Evolutionary conservation across 2,888 invertebrate species (phyloP).

Genomic region (Yponomeuta plumbellus): DNA sequence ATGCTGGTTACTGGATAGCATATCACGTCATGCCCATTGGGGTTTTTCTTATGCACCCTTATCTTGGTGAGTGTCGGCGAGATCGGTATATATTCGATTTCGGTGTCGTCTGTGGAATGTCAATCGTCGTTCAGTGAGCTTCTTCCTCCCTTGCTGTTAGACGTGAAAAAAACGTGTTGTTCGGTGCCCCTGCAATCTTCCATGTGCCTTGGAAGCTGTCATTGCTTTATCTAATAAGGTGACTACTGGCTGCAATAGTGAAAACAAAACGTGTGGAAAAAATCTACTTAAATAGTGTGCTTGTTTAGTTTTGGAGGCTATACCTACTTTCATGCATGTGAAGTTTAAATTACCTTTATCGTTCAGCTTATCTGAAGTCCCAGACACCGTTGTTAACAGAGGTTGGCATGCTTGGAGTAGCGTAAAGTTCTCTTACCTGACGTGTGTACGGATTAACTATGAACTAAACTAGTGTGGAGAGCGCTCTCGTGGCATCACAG

Average conservation of each 20-base stretch:
- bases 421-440: constrained; percentile 53
- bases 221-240: constrained; percentile 42
- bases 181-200: constrained; percentile 51
- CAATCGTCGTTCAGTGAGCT: constrained; percentile 47
- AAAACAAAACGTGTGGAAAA: constrained; percentile 31
- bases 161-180: constrained; percentile 56
- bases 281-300: constrained; percentile 33
- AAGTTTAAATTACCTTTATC: constrained; percentile 34
- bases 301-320: constrained; percentile 70
- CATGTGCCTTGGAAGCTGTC: constrained; percentile 47
- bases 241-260: constrained; percentile 49
- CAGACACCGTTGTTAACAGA: constrained; percentile 52
- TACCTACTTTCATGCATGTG: constrained; percentile 51
- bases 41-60: constrained; percentile 81
- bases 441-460: constrained; percentile 49
- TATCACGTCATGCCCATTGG: constrained; percentile 72
- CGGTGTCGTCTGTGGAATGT: constrained; percentile 83
- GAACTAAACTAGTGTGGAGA: constrained; percentile 38
- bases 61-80: constrained; percentile 88
- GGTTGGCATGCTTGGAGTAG: constrained; percentile 42
- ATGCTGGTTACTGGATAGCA: constrained; percentile 77
- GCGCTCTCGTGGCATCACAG: constrained; percentile 49
- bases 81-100: constrained; percentile 89
- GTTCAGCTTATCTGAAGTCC: constrained; percentile 44
- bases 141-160: constrained; percentile 43